phyloP scores from a whole-genome alignment of 2,113 vertebrate genomes.

The Regulus satrapa region DNA sequence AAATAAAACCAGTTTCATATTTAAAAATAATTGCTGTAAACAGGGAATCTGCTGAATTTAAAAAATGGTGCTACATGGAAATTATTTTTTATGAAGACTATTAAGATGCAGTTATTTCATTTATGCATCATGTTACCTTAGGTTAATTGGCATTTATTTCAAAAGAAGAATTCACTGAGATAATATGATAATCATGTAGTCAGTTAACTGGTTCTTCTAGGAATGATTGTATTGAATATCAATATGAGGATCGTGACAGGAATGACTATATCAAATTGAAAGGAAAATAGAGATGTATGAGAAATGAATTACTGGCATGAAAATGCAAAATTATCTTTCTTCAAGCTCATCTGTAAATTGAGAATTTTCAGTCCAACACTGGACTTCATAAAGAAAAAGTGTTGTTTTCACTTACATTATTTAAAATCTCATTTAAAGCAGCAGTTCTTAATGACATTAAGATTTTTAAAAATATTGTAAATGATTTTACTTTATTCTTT shows the following conservation, averaged over 20 bases:
- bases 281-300: neutral
- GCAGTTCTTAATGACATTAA: neutral
- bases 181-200: neutral
- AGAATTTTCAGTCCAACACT: neutral
- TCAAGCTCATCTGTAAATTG: neutral
- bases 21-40: neutral
- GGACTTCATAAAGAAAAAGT: neutral
- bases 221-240: neutral
- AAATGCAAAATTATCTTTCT: neutral
- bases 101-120: neutral
- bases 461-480: no score
- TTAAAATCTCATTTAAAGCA: neutral
- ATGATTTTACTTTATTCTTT: neutral
- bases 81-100: neutral
- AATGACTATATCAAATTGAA: neutral
- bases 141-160: slow-evolving; percentile 12
- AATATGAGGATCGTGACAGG: neutral
- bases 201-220: neutral
- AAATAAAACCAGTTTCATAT: neutral
- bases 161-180: neutral
- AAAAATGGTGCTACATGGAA: neutral
- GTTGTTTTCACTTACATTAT: neutral
- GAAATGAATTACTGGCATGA: neutral
- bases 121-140: neutral
- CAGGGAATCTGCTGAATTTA: neutral